Conservation (phyloP, 2,888 invertebrate species). For the Halictus ligatus region DNA sequence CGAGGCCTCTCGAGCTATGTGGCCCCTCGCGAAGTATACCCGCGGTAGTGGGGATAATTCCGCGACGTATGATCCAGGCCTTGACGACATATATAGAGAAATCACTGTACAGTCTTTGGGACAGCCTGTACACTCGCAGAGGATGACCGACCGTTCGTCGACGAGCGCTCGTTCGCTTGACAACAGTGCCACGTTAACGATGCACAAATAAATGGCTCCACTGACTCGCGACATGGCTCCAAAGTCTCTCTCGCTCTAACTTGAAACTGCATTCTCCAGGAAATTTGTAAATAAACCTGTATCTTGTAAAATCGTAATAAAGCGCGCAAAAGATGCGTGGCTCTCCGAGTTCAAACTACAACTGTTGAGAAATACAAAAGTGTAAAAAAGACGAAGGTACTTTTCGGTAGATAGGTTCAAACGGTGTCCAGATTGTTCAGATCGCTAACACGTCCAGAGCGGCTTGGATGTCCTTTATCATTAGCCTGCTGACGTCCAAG, state of each 20-base stretch:
- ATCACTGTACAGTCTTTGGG: neutral
- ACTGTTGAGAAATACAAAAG: neutral
- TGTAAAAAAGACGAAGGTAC: no score
- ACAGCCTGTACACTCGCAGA: neutral
- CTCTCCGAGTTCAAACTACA: neutral
- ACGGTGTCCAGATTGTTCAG: neutral
- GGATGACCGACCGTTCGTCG: neutral
- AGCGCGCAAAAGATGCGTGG: neutral
- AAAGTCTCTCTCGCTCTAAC: neutral
- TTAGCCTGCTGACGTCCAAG: slow-evolving; percentile 21
- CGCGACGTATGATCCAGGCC: no score
- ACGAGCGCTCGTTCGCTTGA: neutral
- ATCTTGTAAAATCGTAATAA: slow-evolving; percentile 50
- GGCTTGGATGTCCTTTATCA: slow-evolving; percentile 31
- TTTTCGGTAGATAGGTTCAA: neutral
- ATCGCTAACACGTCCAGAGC: slow-evolving; percentile 37
- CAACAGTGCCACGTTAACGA: slow-evolving; percentile 15
- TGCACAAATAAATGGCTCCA: slow-evolving; percentile 61
- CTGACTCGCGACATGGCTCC: slow-evolving; percentile 14
- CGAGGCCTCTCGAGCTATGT: no score
- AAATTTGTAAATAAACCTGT: slow-evolving; percentile 54
- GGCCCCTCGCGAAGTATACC: no score
- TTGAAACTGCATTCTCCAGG: slow-evolving; percentile 2
- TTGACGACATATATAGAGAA: no score
- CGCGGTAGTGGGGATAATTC: no score